A percentile compares a stretch with the other conserved stretches of the same genome.
Conservation (phyloP, 2,113 vertebrate species). For the Amblyopsis rosae region DNA sequence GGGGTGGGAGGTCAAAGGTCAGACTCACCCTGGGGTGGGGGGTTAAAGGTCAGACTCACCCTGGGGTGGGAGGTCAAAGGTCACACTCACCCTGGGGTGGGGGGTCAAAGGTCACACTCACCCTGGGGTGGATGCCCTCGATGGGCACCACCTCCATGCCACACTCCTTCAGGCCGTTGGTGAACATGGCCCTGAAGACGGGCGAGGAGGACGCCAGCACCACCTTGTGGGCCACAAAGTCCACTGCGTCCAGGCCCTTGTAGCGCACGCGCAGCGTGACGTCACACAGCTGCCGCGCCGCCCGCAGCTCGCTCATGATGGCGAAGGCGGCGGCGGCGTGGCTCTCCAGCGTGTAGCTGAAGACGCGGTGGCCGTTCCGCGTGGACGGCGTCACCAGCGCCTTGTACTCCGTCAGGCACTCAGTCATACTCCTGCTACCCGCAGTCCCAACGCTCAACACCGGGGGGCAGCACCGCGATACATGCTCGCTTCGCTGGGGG, state of each 20-base stretch:
- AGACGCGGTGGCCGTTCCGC: slow-evolving; percentile 83
- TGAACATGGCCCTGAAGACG: slow-evolving; percentile 95
- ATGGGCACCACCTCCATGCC: slow-evolving; percentile 92
- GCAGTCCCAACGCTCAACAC: slow-evolving; percentile 53
- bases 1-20: no score
- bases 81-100: slow-evolving; percentile 78
- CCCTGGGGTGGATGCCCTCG: slow-evolving; percentile 88
- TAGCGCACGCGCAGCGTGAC: slow-evolving; percentile 89
- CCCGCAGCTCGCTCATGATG: slow-evolving; percentile 92
- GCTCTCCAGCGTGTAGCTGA: slow-evolving; percentile 90
- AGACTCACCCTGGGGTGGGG: slow-evolving; percentile 27
- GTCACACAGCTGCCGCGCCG: slow-evolving; percentile 88
- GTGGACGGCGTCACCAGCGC: slow-evolving; percentile 93
- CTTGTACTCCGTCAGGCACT: slow-evolving; percentile 84
- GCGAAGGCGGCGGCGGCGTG: slow-evolving; percentile 88
- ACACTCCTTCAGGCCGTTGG: slow-evolving; percentile 87
- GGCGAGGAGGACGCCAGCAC: slow-evolving; percentile 91
- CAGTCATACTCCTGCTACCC: slow-evolving; percentile 58
- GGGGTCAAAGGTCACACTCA: slow-evolving; percentile 30
- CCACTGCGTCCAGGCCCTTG: slow-evolving; percentile 76
- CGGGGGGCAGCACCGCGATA: slow-evolving; percentile 29
- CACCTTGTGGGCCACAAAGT: slow-evolving; percentile 90
- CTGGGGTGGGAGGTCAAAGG: slow-evolving; percentile 11
- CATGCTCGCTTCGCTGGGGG: slow-evolving; percentile 66
- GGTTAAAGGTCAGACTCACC: slow-evolving; percentile 50